Conservation (phyloP, 2,888 invertebrate species). For the Pantelozetes paolii region DNA sequence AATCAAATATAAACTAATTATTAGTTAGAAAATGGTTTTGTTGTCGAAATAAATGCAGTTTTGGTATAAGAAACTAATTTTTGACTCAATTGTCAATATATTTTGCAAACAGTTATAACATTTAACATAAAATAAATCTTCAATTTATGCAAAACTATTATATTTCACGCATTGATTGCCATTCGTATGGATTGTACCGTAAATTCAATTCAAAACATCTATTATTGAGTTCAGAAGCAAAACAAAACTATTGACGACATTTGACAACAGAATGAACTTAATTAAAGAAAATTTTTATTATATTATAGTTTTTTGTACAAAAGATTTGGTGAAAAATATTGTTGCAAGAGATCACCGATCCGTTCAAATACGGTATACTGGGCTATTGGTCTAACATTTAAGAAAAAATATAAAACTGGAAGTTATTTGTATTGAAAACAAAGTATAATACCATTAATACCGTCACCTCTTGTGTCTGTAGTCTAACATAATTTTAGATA, state of each 20-base stretch:
- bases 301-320: not conserved
- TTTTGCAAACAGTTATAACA: not conserved
- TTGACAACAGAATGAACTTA: conserved; percentile 17
- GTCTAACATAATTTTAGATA: not conserved
- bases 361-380: not conserved
- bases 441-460: not conserved
- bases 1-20: no score
- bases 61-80: not conserved
- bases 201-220: conserved; percentile 6
- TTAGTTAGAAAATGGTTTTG: no score
- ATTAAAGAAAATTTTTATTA: conserved; percentile 20
- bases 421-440: not conserved
- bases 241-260: conserved; percentile 6
- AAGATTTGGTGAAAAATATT: not conserved
- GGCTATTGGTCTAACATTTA: not conserved
- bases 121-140: not conserved
- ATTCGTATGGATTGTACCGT: not conserved
- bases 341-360: not conserved
- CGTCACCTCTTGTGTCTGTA: not conserved
- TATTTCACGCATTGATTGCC: conserved; percentile 9
- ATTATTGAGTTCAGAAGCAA: conserved; percentile 19
- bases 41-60: no score
- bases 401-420: not conserved
- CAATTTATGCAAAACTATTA: conserved; percentile 19
- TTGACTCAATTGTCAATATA: no score